Evolutionary conservation across 2,888 invertebrate species (phyloP).

Genomic region (Hymenopus coronatus): DNA sequence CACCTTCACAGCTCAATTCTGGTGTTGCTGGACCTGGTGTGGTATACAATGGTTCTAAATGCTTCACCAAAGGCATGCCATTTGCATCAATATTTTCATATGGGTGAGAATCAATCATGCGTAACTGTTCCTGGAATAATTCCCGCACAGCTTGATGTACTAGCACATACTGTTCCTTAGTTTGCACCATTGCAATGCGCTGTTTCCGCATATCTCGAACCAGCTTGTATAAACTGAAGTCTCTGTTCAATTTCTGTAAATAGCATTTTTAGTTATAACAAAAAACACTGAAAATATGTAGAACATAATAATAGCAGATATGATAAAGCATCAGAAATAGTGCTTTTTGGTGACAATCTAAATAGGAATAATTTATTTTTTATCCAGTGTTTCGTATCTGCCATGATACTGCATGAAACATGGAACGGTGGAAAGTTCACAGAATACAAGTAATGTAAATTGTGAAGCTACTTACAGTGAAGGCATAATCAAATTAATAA

Average conservation of each 20-base stretch:
- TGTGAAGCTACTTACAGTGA: no score
- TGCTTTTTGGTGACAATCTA: no score
- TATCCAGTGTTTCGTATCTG: no score
- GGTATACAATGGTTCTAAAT: constrained; percentile 42
- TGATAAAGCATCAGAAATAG: no score
- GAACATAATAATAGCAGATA: no score
- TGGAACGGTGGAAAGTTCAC: no score
- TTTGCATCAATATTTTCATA: constrained; percentile 52
- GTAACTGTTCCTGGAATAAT: constrained; percentile 53
- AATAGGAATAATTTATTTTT: no score
- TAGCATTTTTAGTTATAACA: background rate
- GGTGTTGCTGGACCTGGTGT: constrained; percentile 35
- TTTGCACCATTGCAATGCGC: constrained; percentile 54
- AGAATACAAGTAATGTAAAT: no score
- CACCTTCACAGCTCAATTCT: constrained; percentile 36
- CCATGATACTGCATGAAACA: no score
- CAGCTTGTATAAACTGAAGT: constrained; percentile 52
- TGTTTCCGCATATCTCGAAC: constrained; percentile 54
- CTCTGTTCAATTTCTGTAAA: constrained; percentile 47
- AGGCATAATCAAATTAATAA: no score
- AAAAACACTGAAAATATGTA: no score
- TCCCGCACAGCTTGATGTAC: constrained; percentile 54
- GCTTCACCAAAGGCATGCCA: constrained; percentile 44
- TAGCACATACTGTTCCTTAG: constrained; percentile 56
- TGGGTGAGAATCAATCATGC: constrained; percentile 53